Evolutionary conservation across 2,797 vertebrate species (phyloP), one percentile per base, ranked within the genome.

Genomic region (Yasuhikotakia modesta): DNA sequence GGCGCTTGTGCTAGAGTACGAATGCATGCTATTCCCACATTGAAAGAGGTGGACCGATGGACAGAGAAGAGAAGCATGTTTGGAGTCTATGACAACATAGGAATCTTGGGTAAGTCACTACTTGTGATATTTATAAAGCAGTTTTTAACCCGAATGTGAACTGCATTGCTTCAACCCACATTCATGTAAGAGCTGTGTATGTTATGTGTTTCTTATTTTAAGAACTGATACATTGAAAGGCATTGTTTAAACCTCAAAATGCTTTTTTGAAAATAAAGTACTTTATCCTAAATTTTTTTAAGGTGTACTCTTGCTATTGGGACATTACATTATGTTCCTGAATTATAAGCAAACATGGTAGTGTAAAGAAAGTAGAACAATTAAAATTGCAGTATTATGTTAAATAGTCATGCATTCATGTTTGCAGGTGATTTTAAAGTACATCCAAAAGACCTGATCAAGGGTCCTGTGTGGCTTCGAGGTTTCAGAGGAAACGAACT

Each of bases 21-120:
- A 78, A 95, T 87, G 89, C 87, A 93, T 19, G 89, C 93, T 0
- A 90, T 94, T 11, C 94, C 93, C 17, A 78, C 87, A 53, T 91
- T 55, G 0, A 95, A 93, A 86, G 85, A 77, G 11, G 94, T 95
- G 70, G 97, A 98, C 88, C 91, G 96, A 52, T 98, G 97, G 97
- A 95, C 93, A 0, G 90, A 96, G 86, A 98, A 98, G 83, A 94
- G 95, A 76, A 94, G 91, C 81, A 90, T 96, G 90, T 98, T 92
- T 70, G 96, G 97, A 1, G 90, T 97, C 16, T 98, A 99, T 79
- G 96, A 98, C 84, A 97, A 98, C 87, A 92, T 99, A 3, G 97
- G 96, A 8, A 97, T 98, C 79, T 86, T 98, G 74, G 97, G 97
- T 97, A 84, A 78, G 73, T 24, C 12, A 13, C 19, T 71, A 12